A percentile compares a stretch with the other conserved stretches of the same genome.
Conservation (phyloP, 2,888 invertebrate species). For the Drosophila greeni region DNA sequence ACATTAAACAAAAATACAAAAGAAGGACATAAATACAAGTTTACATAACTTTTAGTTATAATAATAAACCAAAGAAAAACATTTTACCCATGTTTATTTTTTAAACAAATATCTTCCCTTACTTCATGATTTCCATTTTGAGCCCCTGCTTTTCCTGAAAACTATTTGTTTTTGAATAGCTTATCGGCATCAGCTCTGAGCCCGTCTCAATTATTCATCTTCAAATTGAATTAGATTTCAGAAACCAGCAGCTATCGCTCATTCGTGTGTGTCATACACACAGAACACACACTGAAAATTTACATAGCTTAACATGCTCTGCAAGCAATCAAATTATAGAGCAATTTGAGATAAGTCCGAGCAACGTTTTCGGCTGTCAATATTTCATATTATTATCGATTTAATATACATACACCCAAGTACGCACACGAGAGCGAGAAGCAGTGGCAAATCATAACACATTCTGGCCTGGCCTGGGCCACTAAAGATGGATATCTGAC, state of each 20-base stretch:
- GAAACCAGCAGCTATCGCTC: neutral
- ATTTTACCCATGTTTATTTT: too few relatives aligned
- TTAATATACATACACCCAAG: constrained; percentile 21
- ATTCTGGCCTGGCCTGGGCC: constrained; percentile 15
- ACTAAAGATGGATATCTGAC: constrained; percentile 55
- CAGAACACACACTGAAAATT: constrained; percentile 14
- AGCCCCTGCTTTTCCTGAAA: neutral
- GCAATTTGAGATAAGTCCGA: constrained; percentile 31
- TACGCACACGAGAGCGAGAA: constrained; percentile 9
- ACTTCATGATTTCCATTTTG: neutral
- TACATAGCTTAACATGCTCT: constrained; percentile 18
- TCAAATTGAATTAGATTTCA: constrained; percentile 16
- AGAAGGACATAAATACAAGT: too few relatives aligned
- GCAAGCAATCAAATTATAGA: constrained; percentile 41
- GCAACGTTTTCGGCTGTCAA: constrained; percentile 36
- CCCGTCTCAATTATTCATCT: constrained; percentile 13
- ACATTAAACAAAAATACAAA: too few relatives aligned
- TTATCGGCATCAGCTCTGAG: neutral
- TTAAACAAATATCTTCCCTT: neutral
- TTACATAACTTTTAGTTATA: neutral
- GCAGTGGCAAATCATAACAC: constrained; percentile 36
- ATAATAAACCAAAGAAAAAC: neutral
- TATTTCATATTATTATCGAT: constrained; percentile 49
- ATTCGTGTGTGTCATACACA: neutral
- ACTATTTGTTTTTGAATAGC: neutral